Base-by-base conservation (phyloP, 2,113 vertebrate genomes). In the Hemiprocne comata region DNA sequence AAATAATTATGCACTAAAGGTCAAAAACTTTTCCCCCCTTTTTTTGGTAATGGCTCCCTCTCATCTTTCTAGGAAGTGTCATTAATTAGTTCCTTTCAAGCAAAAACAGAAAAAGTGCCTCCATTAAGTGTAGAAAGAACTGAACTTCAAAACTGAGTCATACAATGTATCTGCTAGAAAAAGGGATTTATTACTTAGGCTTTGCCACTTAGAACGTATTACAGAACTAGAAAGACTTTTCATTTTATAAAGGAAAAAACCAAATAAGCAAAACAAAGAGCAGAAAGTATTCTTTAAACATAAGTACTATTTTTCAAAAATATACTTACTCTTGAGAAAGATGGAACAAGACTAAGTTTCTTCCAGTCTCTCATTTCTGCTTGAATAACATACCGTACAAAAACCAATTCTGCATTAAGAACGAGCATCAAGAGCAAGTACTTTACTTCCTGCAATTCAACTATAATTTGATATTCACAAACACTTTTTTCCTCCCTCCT, bases 51-150 rank as follows among this genome's bases (percentile, higher is more conserved):
- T 5, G 33, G 9, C 91, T 82, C 44, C 38, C 42, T 79, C 54
- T 85, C 38, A 38, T 88, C 71, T 74, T 94, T 77, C 75, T 71
- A 95, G 44, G 31, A 79, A 87, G 33, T n/a, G 18, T 44, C 75
- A 87, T 80, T 91, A 94, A 87, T 86, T 86, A 90, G 28, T 42
- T 64, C 51, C 26, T 95, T 93, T 90, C 51, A 90, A 85, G 21
- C 4, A 74, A 61, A 78, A 58, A 75, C 48, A 83, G 3, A 8
- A 74, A n/a, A 64, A 89, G 50, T 3, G 12, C 48, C 28, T 72
- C 40, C 10, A 10, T 89, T 90, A 80, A 87, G 51, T 1, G 1
- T 1, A 48, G 31, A 73, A 69, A 19, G 34, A 85, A 54, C 6
- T n/a, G 29, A 10, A 80, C 60, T 74, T 80, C 79, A 94, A 71